Base-by-base conservation (phyloP, 2,113 vertebrate genomes). In the Gymnocephalus cernua region DNA sequence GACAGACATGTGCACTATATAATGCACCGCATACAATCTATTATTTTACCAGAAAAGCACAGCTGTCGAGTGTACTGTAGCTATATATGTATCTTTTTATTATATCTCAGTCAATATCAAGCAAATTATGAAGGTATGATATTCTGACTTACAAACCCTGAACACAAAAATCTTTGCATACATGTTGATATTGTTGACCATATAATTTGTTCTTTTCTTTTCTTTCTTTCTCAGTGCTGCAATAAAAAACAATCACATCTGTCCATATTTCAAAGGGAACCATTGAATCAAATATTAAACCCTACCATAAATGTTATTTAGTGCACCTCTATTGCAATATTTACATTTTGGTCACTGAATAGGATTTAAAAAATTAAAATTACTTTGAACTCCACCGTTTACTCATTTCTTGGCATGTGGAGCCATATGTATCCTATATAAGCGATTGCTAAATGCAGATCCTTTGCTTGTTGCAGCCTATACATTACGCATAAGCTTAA, bases 401-500 rank as follows among this genome's bases (percentile, higher is more conserved):
- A 5, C 25, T 80, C 6, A 38, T 50, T 27, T 58, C 19, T 47
- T 19, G 1, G 56, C 68, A 64, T 50, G 21, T 74, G 53, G 13
- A 25, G 18, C 50, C 35, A 19, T 14, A 41, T n/a, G 32, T 51
- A 11, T 21, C 21, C 32, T 32, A 13, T n/a, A 64, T 32, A 8
- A 65, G n/a, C 50, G 4, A 19, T 44, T 44, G 35, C 57, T 54
- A 84, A 38, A 69, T 6, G 72, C 16, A 68, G 14, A 73, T 6
- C 13, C 23, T n/a, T 58, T 67, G 44, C 38, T 70, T 50, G 13
- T 41, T 62, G 25, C n/a, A 84, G 58, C 64, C 47, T 79, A 65
- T 74, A 77, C 67, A 70, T 10, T 75, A 69, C 7, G 7, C 38
- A 63, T 82, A 53, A 51, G 54, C 63, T 74, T 73, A 76, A 27